phyloP scores from a whole-genome alignment of 2,113 vertebrate species.

The Bubo scandiacus region DNA sequence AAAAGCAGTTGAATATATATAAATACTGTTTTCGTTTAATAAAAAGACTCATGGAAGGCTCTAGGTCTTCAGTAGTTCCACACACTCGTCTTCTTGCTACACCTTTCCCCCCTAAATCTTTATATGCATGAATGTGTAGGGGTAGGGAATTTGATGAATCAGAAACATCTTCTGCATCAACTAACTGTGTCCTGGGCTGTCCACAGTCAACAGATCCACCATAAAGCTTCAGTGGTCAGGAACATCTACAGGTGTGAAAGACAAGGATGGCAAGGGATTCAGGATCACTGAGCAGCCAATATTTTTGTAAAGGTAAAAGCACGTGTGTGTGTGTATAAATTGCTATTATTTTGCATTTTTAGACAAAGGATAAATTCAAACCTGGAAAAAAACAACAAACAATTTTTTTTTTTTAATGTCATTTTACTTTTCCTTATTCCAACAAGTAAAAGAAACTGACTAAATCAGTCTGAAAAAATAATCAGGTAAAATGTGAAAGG shows the following conservation, averaged over 20 bases:
- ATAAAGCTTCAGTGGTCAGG: not conserved
- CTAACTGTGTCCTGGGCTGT: not conserved
- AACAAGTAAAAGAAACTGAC: not conserved
- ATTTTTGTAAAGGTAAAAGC: not conserved
- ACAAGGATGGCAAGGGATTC: not conserved
- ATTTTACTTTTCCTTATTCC: not conserved
- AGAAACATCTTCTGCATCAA: not conserved
- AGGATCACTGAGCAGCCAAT: not conserved
- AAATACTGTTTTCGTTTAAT: not conserved
- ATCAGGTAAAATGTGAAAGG: not conserved
- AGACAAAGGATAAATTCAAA: not conserved
- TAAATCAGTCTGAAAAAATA: not conserved
- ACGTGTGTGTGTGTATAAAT: not conserved
- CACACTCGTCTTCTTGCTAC: not conserved
- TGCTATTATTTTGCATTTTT: not conserved
- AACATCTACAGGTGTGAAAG: not conserved
- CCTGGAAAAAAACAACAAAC: not conserved
- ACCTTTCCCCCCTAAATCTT: not conserved
- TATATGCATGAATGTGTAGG: fast-evolving
- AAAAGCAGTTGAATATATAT: not conserved
- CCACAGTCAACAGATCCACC: not conserved
- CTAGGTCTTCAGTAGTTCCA: not conserved
- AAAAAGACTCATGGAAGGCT: not conserved
- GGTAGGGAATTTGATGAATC: not conserved
- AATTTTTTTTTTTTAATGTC: not conserved